A percentile compares a stretch with the other conserved stretches of the same genome.
Conservation (phyloP, 2,113 vertebrate genomes). For the Brachypteracias leptosomus region DNA sequence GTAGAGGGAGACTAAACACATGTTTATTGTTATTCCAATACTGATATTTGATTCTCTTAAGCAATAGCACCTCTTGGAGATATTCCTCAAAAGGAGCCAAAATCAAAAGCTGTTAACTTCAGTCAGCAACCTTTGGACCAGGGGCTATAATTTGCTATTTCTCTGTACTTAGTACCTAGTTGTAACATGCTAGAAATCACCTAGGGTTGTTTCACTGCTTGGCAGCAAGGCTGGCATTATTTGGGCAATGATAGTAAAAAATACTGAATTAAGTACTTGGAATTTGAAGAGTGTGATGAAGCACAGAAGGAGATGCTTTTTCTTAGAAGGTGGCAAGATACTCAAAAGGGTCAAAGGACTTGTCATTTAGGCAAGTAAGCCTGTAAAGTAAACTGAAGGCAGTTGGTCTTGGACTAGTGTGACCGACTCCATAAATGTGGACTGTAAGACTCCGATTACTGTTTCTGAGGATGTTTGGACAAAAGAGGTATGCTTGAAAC, state of each 20-base stretch:
- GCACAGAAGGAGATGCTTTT: neutral
- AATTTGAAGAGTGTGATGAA: neutral
- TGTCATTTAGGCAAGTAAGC: neutral
- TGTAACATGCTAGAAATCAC: neutral
- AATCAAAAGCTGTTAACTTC: neutral
- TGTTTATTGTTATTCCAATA: neutral
- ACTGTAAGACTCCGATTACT: fast-evolving
- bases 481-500: neutral
- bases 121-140: neutral
- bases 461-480: fast-evolving
- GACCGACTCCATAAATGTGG: neutral
- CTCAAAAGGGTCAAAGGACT: neutral
- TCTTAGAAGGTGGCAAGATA: neutral
- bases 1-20: neutral
- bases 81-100: neutral
- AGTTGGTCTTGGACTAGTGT: neutral
- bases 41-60: neutral
- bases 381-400: neutral
- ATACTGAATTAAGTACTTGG: neutral
- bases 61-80: neutral
- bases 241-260: neutral
- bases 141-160: neutral
- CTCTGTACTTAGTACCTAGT: neutral
- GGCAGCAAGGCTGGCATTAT: neutral
- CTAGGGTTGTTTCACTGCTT: neutral